Base-by-base conservation (phyloP, 92 coral and sea anemone genomes). In the Siderastrea siderea region DNA sequence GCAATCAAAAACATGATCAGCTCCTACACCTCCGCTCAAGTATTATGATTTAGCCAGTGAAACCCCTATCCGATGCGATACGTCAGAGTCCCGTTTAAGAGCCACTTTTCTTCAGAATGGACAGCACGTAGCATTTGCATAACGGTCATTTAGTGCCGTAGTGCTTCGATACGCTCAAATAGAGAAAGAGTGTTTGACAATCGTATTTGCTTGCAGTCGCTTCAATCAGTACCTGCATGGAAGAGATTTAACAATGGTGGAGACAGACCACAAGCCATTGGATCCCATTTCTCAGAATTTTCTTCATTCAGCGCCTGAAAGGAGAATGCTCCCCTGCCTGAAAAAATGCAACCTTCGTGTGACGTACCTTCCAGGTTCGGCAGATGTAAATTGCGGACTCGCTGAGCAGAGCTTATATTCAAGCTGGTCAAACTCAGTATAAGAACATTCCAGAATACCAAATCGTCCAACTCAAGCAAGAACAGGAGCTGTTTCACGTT, bases 401-500 rank as follows among this genome's bases (percentile, higher is more conserved):
- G 14, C 63, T 59, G 63, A 59, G 14, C 63, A 59, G 3, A 59
- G 63, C 63, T 13, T 59, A 59, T 59, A 12, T 59, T 47, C 55
- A 3, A 52, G 15, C 16, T 7, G 63, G 12, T 59, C 63, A 59
- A 53, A 26, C 47, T 63, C 63, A 19, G 38, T 6, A 51, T 51
- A 11, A 49, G 38, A 68, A 44, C 65, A 17, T 48, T 9, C 38
- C n/a, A 38, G 85, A 81, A 17, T 81, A 66, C 75, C 85, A 67
- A 68, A 82, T 68, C 7, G 54, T 57, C 46, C 86, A 82, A 50
- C 66, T 70, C 55, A 67, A 65, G 58, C 59, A 64, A 17, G 84
- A 80, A 65, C 61, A 80, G 16, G n/a, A 48, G 47, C 12, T 26
- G 38, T 26, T 26, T 26, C 38, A 26, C 0, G 38, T 26, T 26